A percentile compares a stretch with the other conserved stretches of the same genome.
These are phyloP conservation scores for Drosophila hydei DNA, from an alignment of 1,140 invertebrate species.

Conservation along the genomic window DNA sequence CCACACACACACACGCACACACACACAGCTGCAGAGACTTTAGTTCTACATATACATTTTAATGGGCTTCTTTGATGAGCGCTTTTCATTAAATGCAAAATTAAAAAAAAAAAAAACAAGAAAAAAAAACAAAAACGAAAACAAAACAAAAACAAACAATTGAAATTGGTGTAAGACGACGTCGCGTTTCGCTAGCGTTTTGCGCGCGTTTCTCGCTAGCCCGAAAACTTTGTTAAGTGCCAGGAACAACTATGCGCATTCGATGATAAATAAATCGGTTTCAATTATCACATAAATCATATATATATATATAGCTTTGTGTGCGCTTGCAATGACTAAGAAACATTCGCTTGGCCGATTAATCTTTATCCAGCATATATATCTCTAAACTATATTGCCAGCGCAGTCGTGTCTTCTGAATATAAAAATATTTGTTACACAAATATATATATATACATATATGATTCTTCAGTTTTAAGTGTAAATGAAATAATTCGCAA, in stretches of 20 bases:
- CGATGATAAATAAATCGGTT: slow-evolving; percentile 3
- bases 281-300: not conserved
- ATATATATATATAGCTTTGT: not conserved
- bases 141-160: slow-evolving; percentile 19
- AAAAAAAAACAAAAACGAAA: slow-evolving; percentile 6
- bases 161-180: slow-evolving; percentile 15
- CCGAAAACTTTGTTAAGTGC: not conserved
- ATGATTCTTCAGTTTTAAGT: not conserved
- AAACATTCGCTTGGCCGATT: not conserved
- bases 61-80: slow-evolving; percentile 38
- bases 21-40: slow-evolving; percentile 20
- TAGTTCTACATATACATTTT: slow-evolving; percentile 38
- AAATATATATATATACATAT: no score
- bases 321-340: not conserved
- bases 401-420: no score
- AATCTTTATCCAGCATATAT: not conserved
- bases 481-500: not conserved
- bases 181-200: slow-evolving; percentile 33
- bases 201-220: slow-evolving; percentile 9
- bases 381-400: no score
- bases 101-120: slow-evolving; percentile 27
- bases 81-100: slow-evolving; percentile 46
- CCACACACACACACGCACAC: no score
- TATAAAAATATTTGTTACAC: no score
- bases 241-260: not conserved